Base-by-base conservation (phyloP, 2,113 vertebrate species). In the Oncorhynchus nerka region DNA sequence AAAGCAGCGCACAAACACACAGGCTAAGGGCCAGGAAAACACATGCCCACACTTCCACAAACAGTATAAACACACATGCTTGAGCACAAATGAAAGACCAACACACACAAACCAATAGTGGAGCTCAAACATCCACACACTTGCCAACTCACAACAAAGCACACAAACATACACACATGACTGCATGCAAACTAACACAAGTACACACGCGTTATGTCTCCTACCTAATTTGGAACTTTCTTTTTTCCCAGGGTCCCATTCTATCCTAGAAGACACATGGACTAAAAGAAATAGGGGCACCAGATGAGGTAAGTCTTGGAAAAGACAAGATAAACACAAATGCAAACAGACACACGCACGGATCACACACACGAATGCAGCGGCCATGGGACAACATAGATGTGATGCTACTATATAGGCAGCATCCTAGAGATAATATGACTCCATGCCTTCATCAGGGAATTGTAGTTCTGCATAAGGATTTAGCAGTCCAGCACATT, bases 1-100 rank as follows among this genome's bases (percentile, higher is more conserved):
- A 84, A 70, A 87, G 85, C 75, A 73, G 80, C 45, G 5, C 76
- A 73, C 82, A 88, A 81, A 84, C 26, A 28, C 70, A 67, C 70
- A 13, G 30, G 19, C 20, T 26, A 20, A 16, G 11, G 12, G 3
- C 20, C 68, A 49, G 4, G 32, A 28, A 20, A 30, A 68, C 67
- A 68, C 30, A 70, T n/a, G 22, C n/a, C 4, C 68, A 70, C 39
- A 48, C 67, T 32, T 34, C 13, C 28, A 39, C 19, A 34, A n/a
- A 70, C 39, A 48, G 34, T 8, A 20, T 22, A 48, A 22, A 49
- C 34, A 49, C 39, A 69, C 19, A 45, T 45, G 59, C 59, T 62
- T 62, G 59, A 22, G n/a, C 30, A 30, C 66, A 34, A 13, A 34
- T 28, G 15, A 28, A 68, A 15, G 66, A 68, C 28, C 3, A 24